Base-by-base conservation (phyloP, 2,888 invertebrate species). In the Dioctria rufipes region DNA sequence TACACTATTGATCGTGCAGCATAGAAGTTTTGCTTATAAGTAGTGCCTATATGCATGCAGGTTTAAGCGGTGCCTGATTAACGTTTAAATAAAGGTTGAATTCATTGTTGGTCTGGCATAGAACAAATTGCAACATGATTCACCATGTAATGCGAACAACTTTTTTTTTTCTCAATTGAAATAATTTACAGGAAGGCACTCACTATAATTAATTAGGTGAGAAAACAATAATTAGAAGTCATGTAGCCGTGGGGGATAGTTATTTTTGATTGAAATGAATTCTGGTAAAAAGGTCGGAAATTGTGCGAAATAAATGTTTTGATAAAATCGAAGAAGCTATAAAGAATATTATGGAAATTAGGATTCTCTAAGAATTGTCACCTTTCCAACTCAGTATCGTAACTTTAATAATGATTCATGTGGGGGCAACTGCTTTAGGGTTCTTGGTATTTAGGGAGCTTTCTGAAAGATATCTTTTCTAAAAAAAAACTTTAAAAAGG, bases 1-100 rank as follows among this genome's bases (percentile, higher is more conserved):
- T 77, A 77, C 63, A 49, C 37, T 77, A 51, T 63, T n/a, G 46
- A 46, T 77, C 51, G 63, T 77, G 46, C 63, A 37, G 63, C 63
- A 46, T 77, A 73, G 73, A 39, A 37, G 37, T 69, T 37, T 51
- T 25, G 69, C 49, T 11, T 5, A 2, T 25, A 43, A 37, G 9
- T 9, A 25, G 4, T 4, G 39, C 4, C 11, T n/a, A 46, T n/a
- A 54, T 54, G 54, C 54, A 54, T 54, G 3, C 11, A 11, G 11
- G 49, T 46, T 9, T 9, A 6, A 46, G 54, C n/a, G 54, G 69
- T 69, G 69, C 39, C 51, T 49, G 13, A 67, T 67, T 67, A 49
- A 4, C 25, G 49, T 49, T 5, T 25, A 39, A 49, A 67, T 46
- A 67, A 67, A 43, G 46, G 13, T 67, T 67, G 25, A 13, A 37